Base-by-base conservation (phyloP, 2,113 vertebrate species). In the Vidua chalybeata region DNA sequence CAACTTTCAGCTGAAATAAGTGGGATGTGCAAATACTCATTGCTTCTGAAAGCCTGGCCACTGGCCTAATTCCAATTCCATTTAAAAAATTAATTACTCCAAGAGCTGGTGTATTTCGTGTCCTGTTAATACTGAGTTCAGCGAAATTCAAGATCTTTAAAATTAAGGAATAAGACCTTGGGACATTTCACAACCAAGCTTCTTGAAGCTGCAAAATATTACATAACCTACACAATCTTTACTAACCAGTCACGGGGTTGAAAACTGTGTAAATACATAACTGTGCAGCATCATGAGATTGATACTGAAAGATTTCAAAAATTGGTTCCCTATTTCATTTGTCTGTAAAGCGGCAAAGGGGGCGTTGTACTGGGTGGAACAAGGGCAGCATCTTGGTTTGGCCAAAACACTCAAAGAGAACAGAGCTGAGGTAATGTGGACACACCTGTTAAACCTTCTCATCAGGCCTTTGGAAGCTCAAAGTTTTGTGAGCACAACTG, bases 1-100 rank as follows among this genome's bases (percentile, higher is more conserved):
- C 88, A 92, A 61, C 52, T 92, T 94, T 84, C 79, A 75, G 49
- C 68, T 95, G 72, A 92, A 96, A 75, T 94, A 86, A 92, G 83
- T 90, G 90, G 93, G 79, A 96, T 77, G 69, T 92, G 69, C 90
- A 90, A 95, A 81, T 45, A 78, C 55, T 92, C 35, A 13, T 63
- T 71, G 73, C 64, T 94, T 93, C 76, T 92, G 76, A 86, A 95
- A 94, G 15, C 49, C 69, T 89, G 90, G 85, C 68, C 94, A 95
- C 69, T 41, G 82, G 64, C 85, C 56, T 81, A 84, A 87, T 64
- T 90, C 76, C 19, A 72, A 17, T 78, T 69, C 48, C 24, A 89
- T 90, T 84, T 1, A 4, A 89, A 87, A 90, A 87, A 52, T 28
- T 75, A 94, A 87, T 84, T 92, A 75, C 61, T 75, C 35, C 56